Percentiles rank a stretch among this genome's conserved stretches.
Evolutionary conservation across 1,140 invertebrate species (phyloP).

Genomic region (Akabosia matsudoensis): DNA sequence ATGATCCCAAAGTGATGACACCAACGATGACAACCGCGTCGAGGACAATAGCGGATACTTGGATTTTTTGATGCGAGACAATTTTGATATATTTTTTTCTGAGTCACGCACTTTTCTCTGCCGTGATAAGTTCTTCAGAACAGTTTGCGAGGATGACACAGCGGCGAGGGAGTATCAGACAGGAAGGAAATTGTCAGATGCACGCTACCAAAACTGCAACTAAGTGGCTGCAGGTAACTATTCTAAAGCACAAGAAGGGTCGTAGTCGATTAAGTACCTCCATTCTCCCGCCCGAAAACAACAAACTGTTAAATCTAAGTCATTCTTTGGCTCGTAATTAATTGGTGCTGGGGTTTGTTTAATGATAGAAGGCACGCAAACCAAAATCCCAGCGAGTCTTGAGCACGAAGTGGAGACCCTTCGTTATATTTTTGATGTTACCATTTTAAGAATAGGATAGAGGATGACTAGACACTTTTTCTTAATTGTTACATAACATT

Average conservation of each 20-base stretch:
- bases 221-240: not conserved
- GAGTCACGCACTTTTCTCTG: constrained; percentile 2
- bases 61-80: not conserved
- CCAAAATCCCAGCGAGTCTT: not conserved
- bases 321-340: constrained; percentile 1
- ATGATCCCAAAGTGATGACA: not conserved
- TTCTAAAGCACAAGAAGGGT: not conserved
- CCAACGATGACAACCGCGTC: not conserved
- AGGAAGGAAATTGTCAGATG: constrained; percentile 23
- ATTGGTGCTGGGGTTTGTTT: not conserved
- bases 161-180: constrained; percentile 7
- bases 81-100: constrained; percentile 4
- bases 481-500: not conserved
- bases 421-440: not conserved
- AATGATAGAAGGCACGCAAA: not conserved
- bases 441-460: not conserved
- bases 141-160: constrained; percentile 9
- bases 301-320: not conserved
- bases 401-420: not conserved
- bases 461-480: not conserved
- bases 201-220: not conserved
- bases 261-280: no score
- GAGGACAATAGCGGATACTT: not conserved
- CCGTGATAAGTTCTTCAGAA: not conserved
- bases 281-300: no score